These are phyloP conservation scores for Saxidomus purpurata DNA, from an alignment of 1,140 invertebrate genomes.

Conservation along the genomic window DNA sequence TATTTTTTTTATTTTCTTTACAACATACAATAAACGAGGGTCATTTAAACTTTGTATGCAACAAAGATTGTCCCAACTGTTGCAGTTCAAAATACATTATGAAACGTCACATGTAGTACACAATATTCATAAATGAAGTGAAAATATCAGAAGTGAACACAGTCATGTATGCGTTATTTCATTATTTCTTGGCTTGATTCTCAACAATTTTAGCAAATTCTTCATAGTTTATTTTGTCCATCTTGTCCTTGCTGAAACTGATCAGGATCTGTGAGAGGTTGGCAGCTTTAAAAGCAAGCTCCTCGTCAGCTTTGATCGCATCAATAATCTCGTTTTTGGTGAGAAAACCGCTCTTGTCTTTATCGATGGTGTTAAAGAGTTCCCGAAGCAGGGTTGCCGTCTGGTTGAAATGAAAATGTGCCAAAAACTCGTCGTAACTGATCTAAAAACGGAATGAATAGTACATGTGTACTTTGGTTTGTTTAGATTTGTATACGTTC, in stretches of 20 bases:
- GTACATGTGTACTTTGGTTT: too few species aligned
- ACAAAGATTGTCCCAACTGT: too few species aligned
- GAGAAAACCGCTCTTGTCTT: constrained; percentile 79
- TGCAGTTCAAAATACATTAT: too few species aligned
- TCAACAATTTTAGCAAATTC: constrained; percentile 73
- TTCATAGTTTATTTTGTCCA: constrained; percentile 77
- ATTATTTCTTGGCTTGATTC: constrained; percentile 66
- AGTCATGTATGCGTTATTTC: too few species aligned
- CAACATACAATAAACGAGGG: too few species aligned
- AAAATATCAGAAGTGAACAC: too few species aligned
- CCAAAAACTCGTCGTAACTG: constrained; percentile 79
- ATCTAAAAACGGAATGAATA: constrained; percentile 68
- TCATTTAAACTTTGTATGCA: too few species aligned
- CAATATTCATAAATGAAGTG: too few species aligned
- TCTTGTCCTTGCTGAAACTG: constrained; percentile 73
- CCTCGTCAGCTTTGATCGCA: constrained; percentile 75
- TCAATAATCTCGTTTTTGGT: constrained; percentile 78
- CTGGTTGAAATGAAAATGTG: constrained; percentile 71
- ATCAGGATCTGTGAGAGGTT: constrained; percentile 77
- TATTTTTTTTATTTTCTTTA: too few species aligned
- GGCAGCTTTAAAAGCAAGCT: constrained; percentile 75
- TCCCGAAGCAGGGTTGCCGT: constrained; percentile 73
- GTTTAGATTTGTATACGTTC: too few species aligned
- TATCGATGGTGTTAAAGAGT: constrained; percentile 78
- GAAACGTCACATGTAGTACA: too few species aligned